These are phyloP conservation scores for Orthosia incerta DNA, from an alignment of 2,888 invertebrate genomes.

Conservation along the genomic window DNA sequence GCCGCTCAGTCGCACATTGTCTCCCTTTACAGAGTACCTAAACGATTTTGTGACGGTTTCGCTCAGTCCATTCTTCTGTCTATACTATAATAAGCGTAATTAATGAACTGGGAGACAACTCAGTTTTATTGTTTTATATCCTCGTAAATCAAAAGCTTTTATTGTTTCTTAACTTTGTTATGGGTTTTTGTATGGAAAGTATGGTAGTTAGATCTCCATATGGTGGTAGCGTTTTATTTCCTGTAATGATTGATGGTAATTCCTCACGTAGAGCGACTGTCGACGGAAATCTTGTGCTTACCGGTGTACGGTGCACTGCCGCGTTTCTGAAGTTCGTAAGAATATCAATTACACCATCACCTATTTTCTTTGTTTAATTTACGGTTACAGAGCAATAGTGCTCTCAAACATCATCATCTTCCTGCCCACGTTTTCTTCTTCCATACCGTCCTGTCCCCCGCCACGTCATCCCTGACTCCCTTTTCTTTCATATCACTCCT, in stretches of 20 bases:
- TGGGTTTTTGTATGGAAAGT: constrained; percentile 20
- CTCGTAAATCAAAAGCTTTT: constrained; percentile 77
- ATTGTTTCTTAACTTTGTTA: constrained; percentile 69
- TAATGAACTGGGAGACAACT: constrained; percentile 71
- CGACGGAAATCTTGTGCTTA: neutral
- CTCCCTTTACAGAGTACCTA: too few species aligned
- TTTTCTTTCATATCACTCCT: too few species aligned
- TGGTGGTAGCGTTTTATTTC: neutral
- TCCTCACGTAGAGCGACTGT: neutral
- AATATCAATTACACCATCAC: neutral
- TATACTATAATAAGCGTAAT: constrained; percentile 53
- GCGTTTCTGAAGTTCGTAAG: neutral
- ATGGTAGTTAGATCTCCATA: neutral
- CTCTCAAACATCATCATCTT: too few species aligned
- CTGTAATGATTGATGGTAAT: constrained; percentile 23
- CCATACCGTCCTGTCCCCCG: too few species aligned
- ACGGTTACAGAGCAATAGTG: neutral
- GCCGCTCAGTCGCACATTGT: too few species aligned
- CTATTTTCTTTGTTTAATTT: neutral
- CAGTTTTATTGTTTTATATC: constrained; percentile 75
- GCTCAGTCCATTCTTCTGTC: too few species aligned
- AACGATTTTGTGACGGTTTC: too few species aligned
- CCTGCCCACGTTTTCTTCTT: too few species aligned
- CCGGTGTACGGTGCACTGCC: neutral
- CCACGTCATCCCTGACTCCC: too few species aligned